Percentiles rank a stretch among this genome's conserved stretches.
These are phyloP conservation scores for Trogon surrucura DNA, from an alignment of 2,113 vertebrate species.

Conservation along the genomic window DNA sequence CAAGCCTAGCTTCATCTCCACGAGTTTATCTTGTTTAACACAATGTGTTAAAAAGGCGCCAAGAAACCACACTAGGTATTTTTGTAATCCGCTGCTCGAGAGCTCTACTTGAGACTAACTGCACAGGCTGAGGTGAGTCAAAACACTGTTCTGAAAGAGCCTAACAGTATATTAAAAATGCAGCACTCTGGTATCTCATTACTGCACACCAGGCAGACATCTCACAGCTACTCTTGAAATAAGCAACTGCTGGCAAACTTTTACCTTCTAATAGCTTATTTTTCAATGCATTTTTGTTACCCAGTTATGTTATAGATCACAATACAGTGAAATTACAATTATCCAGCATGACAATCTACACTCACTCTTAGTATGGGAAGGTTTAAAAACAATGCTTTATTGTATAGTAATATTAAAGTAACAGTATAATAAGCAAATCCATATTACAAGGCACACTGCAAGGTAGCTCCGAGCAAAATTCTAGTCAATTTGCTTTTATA, in stretches of 20 bases:
- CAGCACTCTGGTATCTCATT: conserved; percentile 50
- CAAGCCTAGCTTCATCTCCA: background rate
- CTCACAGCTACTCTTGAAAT: background rate
- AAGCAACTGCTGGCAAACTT: background rate
- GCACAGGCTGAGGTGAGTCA: background rate
- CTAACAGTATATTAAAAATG: conserved; percentile 38
- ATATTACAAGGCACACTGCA: background rate
- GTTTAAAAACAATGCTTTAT: background rate
- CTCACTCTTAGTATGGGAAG: background rate
- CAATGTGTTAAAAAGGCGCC: background rate
- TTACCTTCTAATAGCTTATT: background rate
- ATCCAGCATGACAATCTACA: background rate
- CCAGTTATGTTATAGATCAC: background rate
- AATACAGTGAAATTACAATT: background rate
- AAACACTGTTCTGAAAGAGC: background rate
- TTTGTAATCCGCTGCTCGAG: background rate
- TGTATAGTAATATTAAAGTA: background rate
- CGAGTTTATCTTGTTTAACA: background rate
- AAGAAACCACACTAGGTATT: background rate
- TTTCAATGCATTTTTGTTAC: background rate
- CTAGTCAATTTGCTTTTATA: background rate
- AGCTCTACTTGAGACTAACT: background rate
- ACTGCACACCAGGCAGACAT: background rate
- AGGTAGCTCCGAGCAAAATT: background rate
- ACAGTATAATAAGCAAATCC: background rate